Evolutionary conservation across 1,140 invertebrate species (phyloP), one percentile per base, ranked within the genome.

Genomic region (Cryptotermes secundus): DNA sequence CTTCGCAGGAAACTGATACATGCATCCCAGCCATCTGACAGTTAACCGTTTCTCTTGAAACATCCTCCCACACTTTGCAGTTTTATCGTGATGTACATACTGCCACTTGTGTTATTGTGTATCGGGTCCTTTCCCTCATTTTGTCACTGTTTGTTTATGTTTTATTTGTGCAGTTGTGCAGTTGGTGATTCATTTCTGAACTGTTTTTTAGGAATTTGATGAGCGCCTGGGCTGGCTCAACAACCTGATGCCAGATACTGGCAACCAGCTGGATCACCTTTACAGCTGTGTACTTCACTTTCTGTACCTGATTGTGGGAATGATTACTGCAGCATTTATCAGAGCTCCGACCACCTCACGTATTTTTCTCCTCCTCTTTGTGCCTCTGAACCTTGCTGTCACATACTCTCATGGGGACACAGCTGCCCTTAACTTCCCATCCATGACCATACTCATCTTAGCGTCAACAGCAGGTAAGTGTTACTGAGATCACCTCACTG

Each of bases 341-440:
- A 4, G 59, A 12, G 83, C 83, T 1, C 83, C 83, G 14, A 34
- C 72, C 4, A 19, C 35, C 34, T 72, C 83, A 72, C 38, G 83
- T 31, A 12, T 34, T 9, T 65, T 45, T 1, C 83, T 83, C 3
- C 45, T 83, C 26, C 6, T 65, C 19, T 9, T 83, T 7, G 83
- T 83, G 34, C 83, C 83, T 24, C n/a, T 83, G 31, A 83, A 83
- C n/a, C 83, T 83, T 24, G 35, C 83, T 36, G 53, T 35, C 19
- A 26, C 34, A 19, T 83, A 72, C 49, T 22, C 72, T 35, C 83
- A 83, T 72, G 83, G 83, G 26, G 31, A 34, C 7, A 9, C 53
- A 6, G 24, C 83, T 34, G 53, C 83, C 19, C 49, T 83, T 7
- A 26, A 83, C 49, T 83, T 72, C 38, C 34, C 26, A 26, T 72